Conservation (phyloP, 2,888 invertebrate genomes). For the Drepana falcataria region DNA sequence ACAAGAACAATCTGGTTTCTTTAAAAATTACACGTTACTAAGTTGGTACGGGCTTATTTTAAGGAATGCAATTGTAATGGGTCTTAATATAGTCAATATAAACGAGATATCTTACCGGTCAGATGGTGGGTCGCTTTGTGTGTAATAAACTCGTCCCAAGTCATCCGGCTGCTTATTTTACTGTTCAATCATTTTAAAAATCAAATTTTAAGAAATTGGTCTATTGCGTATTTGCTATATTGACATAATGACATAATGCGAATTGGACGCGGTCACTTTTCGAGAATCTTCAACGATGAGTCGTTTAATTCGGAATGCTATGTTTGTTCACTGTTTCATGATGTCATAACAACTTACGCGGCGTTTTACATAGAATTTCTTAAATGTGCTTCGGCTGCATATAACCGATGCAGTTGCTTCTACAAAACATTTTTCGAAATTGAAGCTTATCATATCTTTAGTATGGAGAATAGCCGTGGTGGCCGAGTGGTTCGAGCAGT, state of each 20-base stretch:
- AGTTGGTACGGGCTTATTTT: not conserved
- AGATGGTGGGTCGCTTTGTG: constrained; percentile 12
- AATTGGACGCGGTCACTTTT: constrained; percentile 21
- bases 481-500: no score
- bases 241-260: constrained; percentile 21
- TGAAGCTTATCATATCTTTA: not conserved
- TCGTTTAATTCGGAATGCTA: constrained; percentile 22
- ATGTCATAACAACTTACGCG: constrained; percentile 24
- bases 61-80: not conserved
- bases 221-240: constrained; percentile 4
- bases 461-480: no score
- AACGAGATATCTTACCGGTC: constrained; percentile 29
- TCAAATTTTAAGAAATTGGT: constrained; percentile 11
- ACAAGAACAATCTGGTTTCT: no score
- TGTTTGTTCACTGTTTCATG: constrained; percentile 19
- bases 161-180: constrained; percentile 12
- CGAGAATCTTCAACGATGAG: constrained; percentile 26
- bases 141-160: constrained; percentile 20
- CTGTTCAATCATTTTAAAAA: constrained; percentile 10
- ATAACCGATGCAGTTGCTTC: not conserved
- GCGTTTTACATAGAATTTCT: constrained; percentile 6
- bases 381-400: not conserved
- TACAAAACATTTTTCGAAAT: not conserved
- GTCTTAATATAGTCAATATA: not conserved
- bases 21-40: no score